These are phyloP conservation scores for Scomber scombrus DNA, from an alignment of 2,113 vertebrate genomes.

Conservation along the genomic window DNA sequence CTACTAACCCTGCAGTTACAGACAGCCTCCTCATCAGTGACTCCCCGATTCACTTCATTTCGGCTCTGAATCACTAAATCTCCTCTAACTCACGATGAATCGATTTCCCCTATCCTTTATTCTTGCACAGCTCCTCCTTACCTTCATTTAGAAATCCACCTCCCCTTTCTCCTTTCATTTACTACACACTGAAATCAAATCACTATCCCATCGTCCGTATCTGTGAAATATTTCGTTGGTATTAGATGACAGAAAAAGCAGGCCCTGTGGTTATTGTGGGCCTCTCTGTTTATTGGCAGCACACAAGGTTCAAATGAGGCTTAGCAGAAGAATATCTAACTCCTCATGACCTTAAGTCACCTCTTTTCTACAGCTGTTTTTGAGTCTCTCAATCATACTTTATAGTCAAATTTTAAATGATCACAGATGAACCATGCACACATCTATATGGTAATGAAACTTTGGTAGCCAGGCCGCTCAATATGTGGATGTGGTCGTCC, in stretches of 20 bases:
- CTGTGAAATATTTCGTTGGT: conserved; percentile 82
- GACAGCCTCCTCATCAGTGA: conserved; percentile 40
- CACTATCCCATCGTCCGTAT: conserved; percentile 75
- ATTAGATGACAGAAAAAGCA: conserved; percentile 72
- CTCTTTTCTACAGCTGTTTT: conserved; percentile 30
- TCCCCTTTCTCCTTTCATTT: conserved; percentile 78
- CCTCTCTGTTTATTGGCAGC: conserved; percentile 56
- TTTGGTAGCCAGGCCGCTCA: neutral
- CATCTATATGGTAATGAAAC: conserved; percentile 36
- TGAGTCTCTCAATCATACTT: conserved; percentile 8
- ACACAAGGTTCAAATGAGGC: conserved; percentile 54
- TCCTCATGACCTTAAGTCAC: conserved; percentile 30
- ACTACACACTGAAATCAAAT: conserved; percentile 79
- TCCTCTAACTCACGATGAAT: conserved; percentile 69
- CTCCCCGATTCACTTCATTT: conserved; percentile 65
- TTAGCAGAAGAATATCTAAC: conserved; percentile 32
- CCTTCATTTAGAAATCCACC: conserved; percentile 72
- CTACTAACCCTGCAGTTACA: conserved; percentile 22
- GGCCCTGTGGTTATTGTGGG: conserved; percentile 53
- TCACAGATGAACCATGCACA: conserved; percentile 15
- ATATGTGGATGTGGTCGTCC: neutral
- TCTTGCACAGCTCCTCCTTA: conserved; percentile 54
- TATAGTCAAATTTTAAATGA: conserved; percentile 18
- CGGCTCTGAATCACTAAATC: conserved; percentile 67
- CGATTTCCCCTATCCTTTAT: conserved; percentile 65